These are phyloP conservation scores for Urophycis tenuis DNA, from an alignment of 2,797 vertebrate species.

Conservation along the genomic window DNA sequence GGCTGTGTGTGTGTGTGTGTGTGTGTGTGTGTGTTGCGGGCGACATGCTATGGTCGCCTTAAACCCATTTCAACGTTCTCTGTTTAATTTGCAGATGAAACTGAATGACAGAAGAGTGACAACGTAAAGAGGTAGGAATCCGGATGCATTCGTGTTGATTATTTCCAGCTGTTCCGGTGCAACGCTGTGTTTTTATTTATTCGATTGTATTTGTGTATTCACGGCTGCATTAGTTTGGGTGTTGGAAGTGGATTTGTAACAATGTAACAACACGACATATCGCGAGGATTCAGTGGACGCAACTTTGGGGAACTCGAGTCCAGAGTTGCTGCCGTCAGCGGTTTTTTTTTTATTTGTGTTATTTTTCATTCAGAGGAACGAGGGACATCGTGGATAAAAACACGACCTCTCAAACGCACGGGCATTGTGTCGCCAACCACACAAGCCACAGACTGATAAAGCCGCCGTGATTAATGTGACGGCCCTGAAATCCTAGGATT, in stretches of 20 bases:
- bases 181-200: background rate
- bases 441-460: slow-evolving; percentile 20
- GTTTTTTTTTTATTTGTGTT: background rate
- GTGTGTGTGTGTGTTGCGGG: too few species aligned
- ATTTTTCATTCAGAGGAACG: background rate
- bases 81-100: slow-evolving; percentile 53
- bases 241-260: background rate
- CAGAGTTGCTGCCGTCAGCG: background rate
- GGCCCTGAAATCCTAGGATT: slow-evolving; percentile 53
- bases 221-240: background rate
- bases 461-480: slow-evolving; percentile 32
- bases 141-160: background rate
- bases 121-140: slow-evolving; percentile 59
- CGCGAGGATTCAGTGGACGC: background rate
- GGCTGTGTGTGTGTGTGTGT: too few species aligned
- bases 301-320: background rate
- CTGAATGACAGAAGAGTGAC: slow-evolving; percentile 41
- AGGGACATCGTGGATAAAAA: background rate
- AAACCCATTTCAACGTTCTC: background rate
- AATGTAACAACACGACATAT: background rate
- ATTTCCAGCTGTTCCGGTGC: background rate
- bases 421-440: background rate
- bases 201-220: background rate
- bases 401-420: background rate
- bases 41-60: background rate